A percentile compares a stretch with the other conserved stretches of the same genome.
Evolutionary conservation across 2,888 invertebrate genomes (phyloP).

Genomic region (Alloscopus bannaensis): DNA sequence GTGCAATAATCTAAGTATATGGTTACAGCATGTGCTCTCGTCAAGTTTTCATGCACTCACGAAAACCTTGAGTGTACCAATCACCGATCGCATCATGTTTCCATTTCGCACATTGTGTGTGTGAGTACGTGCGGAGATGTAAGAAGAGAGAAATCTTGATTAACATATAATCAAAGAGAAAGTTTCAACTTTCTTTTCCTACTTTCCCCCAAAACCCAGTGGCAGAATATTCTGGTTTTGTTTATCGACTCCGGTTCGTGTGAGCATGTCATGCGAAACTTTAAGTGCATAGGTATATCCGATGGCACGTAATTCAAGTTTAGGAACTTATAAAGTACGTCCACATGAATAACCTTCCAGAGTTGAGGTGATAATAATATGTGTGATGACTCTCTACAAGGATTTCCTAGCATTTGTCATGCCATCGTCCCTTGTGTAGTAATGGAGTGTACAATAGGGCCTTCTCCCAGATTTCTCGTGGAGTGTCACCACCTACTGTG

Average conservation of each 20-base stretch:
- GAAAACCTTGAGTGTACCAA: not conserved
- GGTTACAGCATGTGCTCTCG: no score
- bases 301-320: not conserved
- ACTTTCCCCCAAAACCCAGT: not conserved
- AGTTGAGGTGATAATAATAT: not conserved
- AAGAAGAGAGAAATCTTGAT: not conserved
- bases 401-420: not conserved
- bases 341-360: slow-evolving; percentile 7
- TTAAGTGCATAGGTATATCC: not conserved
- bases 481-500: no score
- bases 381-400: not conserved
- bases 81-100: not conserved
- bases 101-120: not conserved
- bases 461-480: no score
- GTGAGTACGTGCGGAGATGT: not conserved
- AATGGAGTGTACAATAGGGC: no score
- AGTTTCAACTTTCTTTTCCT: not conserved
- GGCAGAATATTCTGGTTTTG: not conserved
- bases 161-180: not conserved
- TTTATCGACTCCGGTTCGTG: not conserved
- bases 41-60: not conserved
- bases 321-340: not conserved
- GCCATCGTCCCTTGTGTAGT: not conserved
- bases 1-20: no score
- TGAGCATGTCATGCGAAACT: not conserved